Conservation (phyloP, 2,888 invertebrate species). For the Ochropacha duplaris region DNA sequence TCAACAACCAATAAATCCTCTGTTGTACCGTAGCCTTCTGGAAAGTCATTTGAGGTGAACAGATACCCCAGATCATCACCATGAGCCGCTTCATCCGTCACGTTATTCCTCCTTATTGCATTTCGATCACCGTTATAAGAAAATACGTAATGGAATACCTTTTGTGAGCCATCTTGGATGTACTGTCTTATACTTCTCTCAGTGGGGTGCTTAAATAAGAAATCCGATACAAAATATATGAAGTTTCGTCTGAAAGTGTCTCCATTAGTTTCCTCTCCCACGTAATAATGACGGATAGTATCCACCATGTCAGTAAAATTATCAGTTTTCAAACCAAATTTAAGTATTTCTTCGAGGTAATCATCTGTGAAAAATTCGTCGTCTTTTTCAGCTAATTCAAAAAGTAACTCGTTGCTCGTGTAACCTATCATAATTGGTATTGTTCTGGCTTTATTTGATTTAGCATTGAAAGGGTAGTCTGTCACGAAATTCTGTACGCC, state of each 20-base stretch:
- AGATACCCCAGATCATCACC: conserved; percentile 49
- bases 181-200: conserved; percentile 34
- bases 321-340: conserved; percentile 19
- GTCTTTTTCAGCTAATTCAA: conserved; percentile 11
- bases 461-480: conserved; percentile 19
- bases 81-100: conserved; percentile 37
- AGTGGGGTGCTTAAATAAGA: conserved; percentile 29
- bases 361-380: conserved; percentile 17
- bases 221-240: conserved; percentile 36
- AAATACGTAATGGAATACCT: conserved; percentile 44
- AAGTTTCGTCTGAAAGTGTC: conserved; percentile 15
- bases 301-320: conserved; percentile 14
- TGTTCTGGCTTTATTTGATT: conserved; percentile 9
- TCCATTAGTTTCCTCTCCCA: conserved; percentile 31
- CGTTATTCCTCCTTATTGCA: conserved; percentile 25
- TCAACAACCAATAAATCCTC: background rate
- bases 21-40: background rate
- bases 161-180: conserved; percentile 21
- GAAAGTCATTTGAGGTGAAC: conserved; percentile 17
- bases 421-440: conserved; percentile 22
- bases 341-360: conserved; percentile 17
- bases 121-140: conserved; percentile 44
- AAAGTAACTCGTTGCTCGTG: conserved; percentile 25
- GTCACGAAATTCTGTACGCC: conserved; percentile 18
- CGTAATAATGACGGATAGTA: conserved; percentile 32